These are phyloP conservation scores for Pantala flavescens DNA, from an alignment of 1,140 invertebrate species.

Conservation along the genomic window DNA sequence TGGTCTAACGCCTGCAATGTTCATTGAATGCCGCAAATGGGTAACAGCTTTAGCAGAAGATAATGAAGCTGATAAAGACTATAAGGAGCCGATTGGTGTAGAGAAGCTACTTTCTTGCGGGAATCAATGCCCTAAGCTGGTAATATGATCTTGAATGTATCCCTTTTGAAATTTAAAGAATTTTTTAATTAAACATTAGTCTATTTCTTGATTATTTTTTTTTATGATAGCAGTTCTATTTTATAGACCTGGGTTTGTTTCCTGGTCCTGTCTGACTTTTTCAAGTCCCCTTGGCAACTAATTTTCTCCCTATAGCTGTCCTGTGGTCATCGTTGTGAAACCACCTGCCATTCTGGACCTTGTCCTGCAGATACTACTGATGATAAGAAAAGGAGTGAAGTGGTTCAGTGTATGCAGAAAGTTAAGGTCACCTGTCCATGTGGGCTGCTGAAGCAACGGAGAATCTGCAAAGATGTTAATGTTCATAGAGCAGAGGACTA, in stretches of 20 bases:
- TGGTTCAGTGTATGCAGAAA: background rate
- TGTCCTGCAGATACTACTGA: background rate
- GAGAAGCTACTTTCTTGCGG: constrained; percentile 53
- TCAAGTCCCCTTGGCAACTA: too few species aligned
- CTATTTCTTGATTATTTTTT: too few species aligned
- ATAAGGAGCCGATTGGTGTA: background rate
- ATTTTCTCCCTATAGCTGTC: background rate
- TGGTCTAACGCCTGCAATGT: constrained; percentile 51
- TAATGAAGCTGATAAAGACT: constrained; percentile 29
- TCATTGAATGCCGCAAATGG: constrained; percentile 59
- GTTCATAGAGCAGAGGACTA: background rate
- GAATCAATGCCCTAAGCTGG: constrained; percentile 71
- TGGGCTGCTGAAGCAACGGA: background rate
- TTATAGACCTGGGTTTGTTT: too few species aligned
- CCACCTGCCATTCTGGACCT: background rate
- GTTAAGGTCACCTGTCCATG: background rate
- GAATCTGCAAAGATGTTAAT: background rate
- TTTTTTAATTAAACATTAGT: too few species aligned
- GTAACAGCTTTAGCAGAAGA: constrained; percentile 38
- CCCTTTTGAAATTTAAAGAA: too few species aligned
- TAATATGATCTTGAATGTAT: background rate
- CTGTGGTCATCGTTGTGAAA: background rate
- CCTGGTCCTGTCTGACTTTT: too few species aligned
- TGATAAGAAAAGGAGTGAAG: background rate
- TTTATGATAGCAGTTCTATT: too few species aligned